Evolutionary conservation across 1,140 invertebrate species (phyloP), one percentile per base, ranked within the genome.

Genomic region (Drosophila rhopaloa): DNA sequence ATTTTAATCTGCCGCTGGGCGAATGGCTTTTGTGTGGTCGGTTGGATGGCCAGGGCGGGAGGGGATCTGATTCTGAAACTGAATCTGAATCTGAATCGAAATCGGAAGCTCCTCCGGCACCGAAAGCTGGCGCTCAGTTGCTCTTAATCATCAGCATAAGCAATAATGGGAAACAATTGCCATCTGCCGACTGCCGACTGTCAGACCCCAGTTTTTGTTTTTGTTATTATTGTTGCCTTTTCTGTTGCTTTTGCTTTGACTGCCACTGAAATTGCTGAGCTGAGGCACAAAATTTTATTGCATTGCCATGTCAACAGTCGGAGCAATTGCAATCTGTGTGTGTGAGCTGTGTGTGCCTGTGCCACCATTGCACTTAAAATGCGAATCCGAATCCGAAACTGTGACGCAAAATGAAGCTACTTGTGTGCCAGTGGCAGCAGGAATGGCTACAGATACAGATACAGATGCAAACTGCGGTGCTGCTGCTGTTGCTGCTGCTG

Each of bases 101-200:
- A 32, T 16, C 43, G 56, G 44, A n/a, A 65, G 29, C 47, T 51
- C 57, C 71, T 74, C 56, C 29, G 50, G 63, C 35, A 44, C 24
- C 41, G 29, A 55, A 67, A 67, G 59, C 65, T 48, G 67, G 51
- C 65, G 67, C 67, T 71, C 65, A 71, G 66, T 71, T 61, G 77
- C 84, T 89, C 85, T 89, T 89, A 89, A 89, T 89, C 84, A 89
- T 89, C 84, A 76, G 76, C 77, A 84, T 81, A 81, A 84, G 84
- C 84, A 89, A 89, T 89, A 89, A 89, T 89, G 80, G 74, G 76
- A 86, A 89, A 84, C 84, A 89, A 89, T 88, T 88, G 84, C 84
- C 71, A 79, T 72, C 77, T 84, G 77, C 40, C 56, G 75, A 44
- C 61, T 65, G 71, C 37, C 50, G 75, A 44, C 61, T 65, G 71